Evolutionary conservation across 2,113 vertebrate species (phyloP), one percentile per base, ranked within the genome.

Genomic region (Psittacus erithacus): DNA sequence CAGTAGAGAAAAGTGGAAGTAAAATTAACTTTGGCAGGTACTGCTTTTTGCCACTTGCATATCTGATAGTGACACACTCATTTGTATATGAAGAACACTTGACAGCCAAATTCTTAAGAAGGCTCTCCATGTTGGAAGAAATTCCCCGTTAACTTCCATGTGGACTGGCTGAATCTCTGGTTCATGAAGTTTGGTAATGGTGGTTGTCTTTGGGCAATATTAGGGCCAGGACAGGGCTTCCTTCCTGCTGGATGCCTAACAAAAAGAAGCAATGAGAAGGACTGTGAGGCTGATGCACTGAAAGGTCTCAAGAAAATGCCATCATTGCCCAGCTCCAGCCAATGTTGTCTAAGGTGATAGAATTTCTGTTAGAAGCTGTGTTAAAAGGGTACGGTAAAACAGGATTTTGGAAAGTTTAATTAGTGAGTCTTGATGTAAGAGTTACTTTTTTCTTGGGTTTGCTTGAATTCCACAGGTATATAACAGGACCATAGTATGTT

Each of bases 121-220:
- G 12, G 19, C 17, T 22, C 14, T 64, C 83, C 3, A 3, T 53
- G 11, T 38, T 81, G 29, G 73, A 84, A 55, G 39, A 35, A 50
- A 25, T 74, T 84, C 23, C 29, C 84, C 33, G 4, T 20, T 53
- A 60, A 19, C 28, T 81, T 84, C 31, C 7, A 1, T 23, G 23
- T 50, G 33, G 39, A 27, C 44, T 50, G 25, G 15, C n/a, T 92
- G 88, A 80, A 81, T 31, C 64, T 69, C 13, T 65, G 41, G 81
- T 25, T 71, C 3, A 1, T 63, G 35, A 35, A 47, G 11, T 46
- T 81, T 2, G 6, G 7, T 60, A 69, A 6, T 33, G 28, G 10
- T 5, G 4, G 13, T 53, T 60, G 38, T 55, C 35, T 69, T 50
- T 0, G 4, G 19, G 5, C 17, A 18, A 1, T 19, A 7, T 5